Conservation (phyloP, 2,113 vertebrate genomes). For the Cyphomyrus plagiostoma region DNA sequence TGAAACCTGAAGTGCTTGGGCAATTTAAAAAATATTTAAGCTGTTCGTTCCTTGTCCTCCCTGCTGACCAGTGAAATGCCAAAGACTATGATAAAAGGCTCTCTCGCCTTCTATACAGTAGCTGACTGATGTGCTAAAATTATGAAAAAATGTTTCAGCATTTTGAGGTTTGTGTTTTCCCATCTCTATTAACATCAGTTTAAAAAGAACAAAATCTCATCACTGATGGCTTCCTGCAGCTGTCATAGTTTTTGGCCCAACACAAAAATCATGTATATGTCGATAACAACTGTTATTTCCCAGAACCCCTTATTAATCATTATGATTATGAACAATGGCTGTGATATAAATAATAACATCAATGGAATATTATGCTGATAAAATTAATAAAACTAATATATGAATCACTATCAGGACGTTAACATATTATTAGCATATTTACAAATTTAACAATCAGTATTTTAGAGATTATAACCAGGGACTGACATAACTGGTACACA, state of each 20-base stretch:
- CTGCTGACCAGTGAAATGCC: neutral
- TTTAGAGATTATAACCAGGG: neutral
- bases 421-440: constrained; percentile 24
- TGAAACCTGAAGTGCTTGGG: neutral
- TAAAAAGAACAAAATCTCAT: neutral
- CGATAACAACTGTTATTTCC: neutral
- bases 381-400: neutral
- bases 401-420: neutral
- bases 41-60: neutral
- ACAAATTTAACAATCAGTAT: constrained; percentile 31
- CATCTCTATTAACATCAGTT: neutral
- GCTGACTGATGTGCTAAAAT: neutral
- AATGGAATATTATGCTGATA: neutral
- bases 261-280: neutral
- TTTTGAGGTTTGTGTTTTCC: neutral
- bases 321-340: neutral
- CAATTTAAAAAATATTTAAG: neutral
- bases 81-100: neutral
- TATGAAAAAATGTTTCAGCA: neutral
- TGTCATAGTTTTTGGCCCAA: neutral
- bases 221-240: neutral
- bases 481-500: too few relatives aligned
- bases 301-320: neutral
- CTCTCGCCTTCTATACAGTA: neutral
- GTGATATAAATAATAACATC: constrained; percentile 14